A percentile compares a stretch with the other conserved stretches of the same genome.
Evolutionary conservation across 1,140 invertebrate genomes (phyloP).

Genomic region (Drosophila kikkawai): DNA sequence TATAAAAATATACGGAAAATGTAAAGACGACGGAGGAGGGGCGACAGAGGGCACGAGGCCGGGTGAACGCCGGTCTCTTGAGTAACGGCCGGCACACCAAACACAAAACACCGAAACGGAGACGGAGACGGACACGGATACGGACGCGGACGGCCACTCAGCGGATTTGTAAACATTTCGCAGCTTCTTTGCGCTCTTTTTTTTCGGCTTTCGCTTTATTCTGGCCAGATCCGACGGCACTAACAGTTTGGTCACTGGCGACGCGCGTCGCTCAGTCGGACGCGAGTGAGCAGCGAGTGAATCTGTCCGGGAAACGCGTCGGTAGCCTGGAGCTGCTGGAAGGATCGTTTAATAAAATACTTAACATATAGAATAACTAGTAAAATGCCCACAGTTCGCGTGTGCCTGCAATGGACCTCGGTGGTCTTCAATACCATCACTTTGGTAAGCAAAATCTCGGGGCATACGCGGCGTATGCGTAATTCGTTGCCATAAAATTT

Average conservation of each 20-base stretch:
- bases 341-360: constrained; percentile 20
- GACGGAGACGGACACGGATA: constrained; percentile 12
- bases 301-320: constrained; percentile 20
- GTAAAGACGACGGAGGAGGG: background rate
- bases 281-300: constrained; percentile 41
- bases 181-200: constrained; percentile 46
- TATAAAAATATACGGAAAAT: constrained; percentile 66
- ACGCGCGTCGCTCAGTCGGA: constrained; percentile 55
- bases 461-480: constrained; percentile 21
- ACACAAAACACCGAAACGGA: constrained; percentile 31
- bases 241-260: constrained; percentile 67
- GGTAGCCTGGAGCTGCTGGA: constrained; percentile 13
- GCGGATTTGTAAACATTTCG: constrained; percentile 79
- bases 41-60: constrained; percentile 2
- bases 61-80: constrained; percentile 57
- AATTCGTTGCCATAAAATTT: constrained; percentile 12
- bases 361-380: constrained; percentile 9
- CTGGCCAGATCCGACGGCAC: constrained; percentile 49
- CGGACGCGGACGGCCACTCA: constrained; percentile 64
- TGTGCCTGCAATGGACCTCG: constrained; percentile 72
- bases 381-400: constrained; percentile 66
- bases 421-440: constrained; percentile 67
- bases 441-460: constrained; percentile 53
- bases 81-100: constrained; percentile 58
- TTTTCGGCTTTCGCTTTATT: constrained; percentile 29